These are phyloP conservation scores for Hystrix brachyura DNA, from an alignment of 2,113 vertebrate genomes.

Conservation along the genomic window DNA sequence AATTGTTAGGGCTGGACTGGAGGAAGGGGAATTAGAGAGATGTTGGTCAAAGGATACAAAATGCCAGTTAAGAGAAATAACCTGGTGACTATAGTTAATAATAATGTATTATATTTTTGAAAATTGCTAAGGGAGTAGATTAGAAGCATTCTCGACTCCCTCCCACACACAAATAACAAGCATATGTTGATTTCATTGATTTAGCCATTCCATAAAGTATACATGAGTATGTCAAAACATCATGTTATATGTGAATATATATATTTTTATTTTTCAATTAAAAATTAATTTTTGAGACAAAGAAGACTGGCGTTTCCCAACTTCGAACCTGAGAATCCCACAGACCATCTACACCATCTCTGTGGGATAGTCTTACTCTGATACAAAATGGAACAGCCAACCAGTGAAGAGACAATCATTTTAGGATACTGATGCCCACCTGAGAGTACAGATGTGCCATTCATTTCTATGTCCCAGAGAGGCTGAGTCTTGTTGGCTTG, in stretches of 20 bases:
- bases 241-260: background rate
- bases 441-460: background rate
- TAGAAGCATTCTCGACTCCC: background rate
- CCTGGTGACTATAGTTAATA: background rate
- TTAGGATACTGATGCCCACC: background rate
- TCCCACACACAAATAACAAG: background rate
- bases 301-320: background rate
- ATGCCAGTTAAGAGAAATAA: background rate
- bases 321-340: slow-evolving; percentile 24
- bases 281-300: background rate
- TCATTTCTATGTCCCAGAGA: background rate
- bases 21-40: background rate
- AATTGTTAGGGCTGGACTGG: background rate
- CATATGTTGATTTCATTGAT: background rate
- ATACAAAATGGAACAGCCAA: background rate
- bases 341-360: background rate
- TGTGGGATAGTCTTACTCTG: background rate
- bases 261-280: background rate
- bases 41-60: background rate
- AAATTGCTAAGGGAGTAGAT: background rate
- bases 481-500: slow-evolving; percentile 5
- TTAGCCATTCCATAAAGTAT: background rate
- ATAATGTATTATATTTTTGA: background rate
- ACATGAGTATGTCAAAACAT: background rate
- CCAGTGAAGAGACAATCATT: background rate